Conservation (phyloP, 2,113 vertebrate species). For the Halcyon senegalensis region DNA sequence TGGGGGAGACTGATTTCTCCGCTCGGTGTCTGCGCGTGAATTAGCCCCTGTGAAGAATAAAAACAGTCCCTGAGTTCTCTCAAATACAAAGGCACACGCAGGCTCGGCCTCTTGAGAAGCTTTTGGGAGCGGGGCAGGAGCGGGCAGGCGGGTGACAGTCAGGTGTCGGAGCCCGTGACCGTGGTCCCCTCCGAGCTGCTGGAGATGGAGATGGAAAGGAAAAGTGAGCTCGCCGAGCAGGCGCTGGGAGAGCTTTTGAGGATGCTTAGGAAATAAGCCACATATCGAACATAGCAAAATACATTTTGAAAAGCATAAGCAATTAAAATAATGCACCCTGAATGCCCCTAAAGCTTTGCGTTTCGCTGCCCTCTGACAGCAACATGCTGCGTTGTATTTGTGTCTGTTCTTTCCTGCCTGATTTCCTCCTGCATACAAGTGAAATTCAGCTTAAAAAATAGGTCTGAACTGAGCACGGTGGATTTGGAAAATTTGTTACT, state of each 20-base stretch:
- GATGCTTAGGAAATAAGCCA: neutral
- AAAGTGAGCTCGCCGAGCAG: neutral
- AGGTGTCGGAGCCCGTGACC: neutral
- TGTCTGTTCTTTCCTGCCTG: neutral
- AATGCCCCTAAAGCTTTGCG: neutral
- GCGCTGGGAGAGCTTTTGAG: neutral
- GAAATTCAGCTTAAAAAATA: neutral
- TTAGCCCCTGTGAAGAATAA: neutral
- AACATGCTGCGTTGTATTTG: neutral
- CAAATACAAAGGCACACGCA: accelerated
- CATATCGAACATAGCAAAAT: accelerated
- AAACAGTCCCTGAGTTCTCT: neutral
- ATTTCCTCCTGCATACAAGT: neutral
- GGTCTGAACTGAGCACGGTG: neutral
- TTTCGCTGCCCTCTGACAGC: neutral
- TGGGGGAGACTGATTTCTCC: neutral
- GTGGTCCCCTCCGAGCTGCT: neutral
- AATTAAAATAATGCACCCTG: neutral
- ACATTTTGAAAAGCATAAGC: neutral
- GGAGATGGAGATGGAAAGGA: accelerated
- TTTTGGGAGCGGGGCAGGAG: accelerated
- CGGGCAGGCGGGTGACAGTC: neutral
- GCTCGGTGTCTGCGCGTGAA: accelerated
- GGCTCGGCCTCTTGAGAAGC: neutral
- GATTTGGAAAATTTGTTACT: neutral